A percentile compares a stretch with the other conserved stretches of the same genome.
These are phyloP conservation scores for Poecilia wingei DNA, from an alignment of 2,797 vertebrate genomes.

Conservation along the genomic window DNA sequence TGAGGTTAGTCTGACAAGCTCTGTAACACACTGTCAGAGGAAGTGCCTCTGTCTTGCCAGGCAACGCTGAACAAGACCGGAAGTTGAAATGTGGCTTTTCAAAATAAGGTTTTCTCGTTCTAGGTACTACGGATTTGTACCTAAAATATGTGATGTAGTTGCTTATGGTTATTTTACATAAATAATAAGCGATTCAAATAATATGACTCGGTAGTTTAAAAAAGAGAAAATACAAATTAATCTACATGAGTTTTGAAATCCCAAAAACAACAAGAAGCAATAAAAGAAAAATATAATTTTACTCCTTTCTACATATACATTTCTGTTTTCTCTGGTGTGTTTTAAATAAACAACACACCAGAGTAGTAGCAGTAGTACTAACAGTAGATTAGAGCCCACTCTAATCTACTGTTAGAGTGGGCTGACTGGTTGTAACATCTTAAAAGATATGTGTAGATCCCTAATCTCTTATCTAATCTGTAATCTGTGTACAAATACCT, in stretches of 20 bases:
- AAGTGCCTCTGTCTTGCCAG: conserved; percentile 31
- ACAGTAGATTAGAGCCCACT: too few relatives aligned
- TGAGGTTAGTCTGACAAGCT: conserved; percentile 19
- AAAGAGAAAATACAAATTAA: background rate
- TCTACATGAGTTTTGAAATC: background rate
- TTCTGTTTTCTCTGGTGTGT: background rate
- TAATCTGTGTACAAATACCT: background rate
- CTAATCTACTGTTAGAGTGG: too few relatives aligned
- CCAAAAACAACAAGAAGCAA: background rate
- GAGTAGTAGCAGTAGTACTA: too few relatives aligned
- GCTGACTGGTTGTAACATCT: background rate
- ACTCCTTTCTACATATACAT: background rate
- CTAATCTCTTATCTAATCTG: background rate
- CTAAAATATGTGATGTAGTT: background rate
- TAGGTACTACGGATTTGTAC: background rate
- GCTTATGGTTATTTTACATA: background rate
- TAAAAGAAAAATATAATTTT: background rate
- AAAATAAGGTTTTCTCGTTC: conserved; percentile 40
- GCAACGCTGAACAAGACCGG: conserved; percentile 25
- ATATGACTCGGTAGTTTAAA: too few relatives aligned
- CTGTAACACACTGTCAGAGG: conserved; percentile 19
- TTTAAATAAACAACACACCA: background rate
- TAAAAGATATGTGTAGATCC: background rate
- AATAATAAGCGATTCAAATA: too few relatives aligned
- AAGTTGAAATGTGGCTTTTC: conserved; percentile 33